Conservation (phyloP, 92 coral and sea anemone genomes). For the Paramuricea clavata region DNA sequence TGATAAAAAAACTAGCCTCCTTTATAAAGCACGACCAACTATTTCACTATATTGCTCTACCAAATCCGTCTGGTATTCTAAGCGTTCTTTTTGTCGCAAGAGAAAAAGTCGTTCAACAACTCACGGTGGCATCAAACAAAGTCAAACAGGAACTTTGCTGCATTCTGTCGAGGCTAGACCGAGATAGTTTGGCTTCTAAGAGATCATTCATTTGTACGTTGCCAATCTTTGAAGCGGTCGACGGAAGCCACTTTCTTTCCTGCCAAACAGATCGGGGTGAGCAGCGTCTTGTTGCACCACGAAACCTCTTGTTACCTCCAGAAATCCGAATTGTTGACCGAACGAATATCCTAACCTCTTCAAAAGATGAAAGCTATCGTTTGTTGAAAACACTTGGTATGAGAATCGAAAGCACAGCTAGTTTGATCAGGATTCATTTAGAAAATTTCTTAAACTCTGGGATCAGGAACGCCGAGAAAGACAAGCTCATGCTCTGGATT, state of each 20-base stretch:
- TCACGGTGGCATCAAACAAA: not conserved
- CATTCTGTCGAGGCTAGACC: conserved; percentile 25
- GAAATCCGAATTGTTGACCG: conserved; percentile 45
- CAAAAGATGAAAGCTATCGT: conserved; percentile 41
- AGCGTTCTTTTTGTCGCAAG: conserved; percentile 63
- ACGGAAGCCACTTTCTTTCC: conserved; percentile 64
- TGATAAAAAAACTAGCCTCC: conserved; percentile 64
- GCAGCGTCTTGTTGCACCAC: conserved; percentile 34
- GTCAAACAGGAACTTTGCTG: conserved; percentile 51
- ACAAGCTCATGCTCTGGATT: conserved; percentile 81
- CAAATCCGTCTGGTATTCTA: conserved; percentile 76
- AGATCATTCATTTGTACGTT: conserved; percentile 52
- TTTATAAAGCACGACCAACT: conserved; percentile 65
- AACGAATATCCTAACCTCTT: conserved; percentile 47
- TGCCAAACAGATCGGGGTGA: not conserved
- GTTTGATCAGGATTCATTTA: conserved; percentile 63
- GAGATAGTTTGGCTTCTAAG: conserved; percentile 41
- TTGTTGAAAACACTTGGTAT: conserved; percentile 53
- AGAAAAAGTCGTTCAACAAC: not conserved
- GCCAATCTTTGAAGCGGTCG: conserved; percentile 80
- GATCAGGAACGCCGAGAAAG: conserved; percentile 63
- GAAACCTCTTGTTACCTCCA: conserved; percentile 17
- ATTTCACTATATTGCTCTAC: conserved; percentile 70
- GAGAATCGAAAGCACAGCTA: conserved; percentile 35
- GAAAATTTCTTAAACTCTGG: conserved; percentile 46